A percentile compares a stretch with the other conserved stretches of the same genome.
Conservation (phyloP, 2,797 vertebrate species). For the Megaceryle alcyon region DNA sequence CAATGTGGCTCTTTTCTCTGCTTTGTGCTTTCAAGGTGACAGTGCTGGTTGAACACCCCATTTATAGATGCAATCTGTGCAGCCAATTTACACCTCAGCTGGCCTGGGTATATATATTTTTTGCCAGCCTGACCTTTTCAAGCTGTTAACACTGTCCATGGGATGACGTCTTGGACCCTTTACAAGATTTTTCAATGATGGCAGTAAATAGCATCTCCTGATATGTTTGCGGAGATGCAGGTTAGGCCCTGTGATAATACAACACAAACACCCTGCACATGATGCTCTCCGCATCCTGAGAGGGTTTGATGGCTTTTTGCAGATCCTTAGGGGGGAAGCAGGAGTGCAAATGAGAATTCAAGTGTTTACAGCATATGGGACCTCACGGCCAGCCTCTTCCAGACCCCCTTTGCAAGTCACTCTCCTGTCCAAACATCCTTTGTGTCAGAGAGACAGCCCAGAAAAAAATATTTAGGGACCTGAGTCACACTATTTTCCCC, state of each 20-base stretch:
- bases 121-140: constrained; percentile 30
- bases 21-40: not conserved
- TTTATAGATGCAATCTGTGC: fast-evolving
- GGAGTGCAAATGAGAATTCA: not conserved
- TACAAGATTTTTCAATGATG: not conserved
- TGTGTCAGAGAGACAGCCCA: not conserved
- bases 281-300: not conserved
- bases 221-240: not conserved
- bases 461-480: not conserved
- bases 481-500: not conserved
- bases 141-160: not conserved
- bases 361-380: not conserved
- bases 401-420: not conserved
- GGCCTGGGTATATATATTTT: not conserved
- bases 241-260: not conserved
- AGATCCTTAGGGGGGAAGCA: not conserved
- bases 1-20: not conserved
- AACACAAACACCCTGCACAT: not conserved
- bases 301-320: not conserved
- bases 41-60: fast-evolving
- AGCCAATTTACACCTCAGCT: not conserved
- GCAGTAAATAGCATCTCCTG: not conserved
- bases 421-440: not conserved
- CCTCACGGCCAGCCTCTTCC: not conserved
- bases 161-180: not conserved